Conservation (phyloP, 2,797 vertebrate species). For the Pteronotus mesoamericanus region DNA sequence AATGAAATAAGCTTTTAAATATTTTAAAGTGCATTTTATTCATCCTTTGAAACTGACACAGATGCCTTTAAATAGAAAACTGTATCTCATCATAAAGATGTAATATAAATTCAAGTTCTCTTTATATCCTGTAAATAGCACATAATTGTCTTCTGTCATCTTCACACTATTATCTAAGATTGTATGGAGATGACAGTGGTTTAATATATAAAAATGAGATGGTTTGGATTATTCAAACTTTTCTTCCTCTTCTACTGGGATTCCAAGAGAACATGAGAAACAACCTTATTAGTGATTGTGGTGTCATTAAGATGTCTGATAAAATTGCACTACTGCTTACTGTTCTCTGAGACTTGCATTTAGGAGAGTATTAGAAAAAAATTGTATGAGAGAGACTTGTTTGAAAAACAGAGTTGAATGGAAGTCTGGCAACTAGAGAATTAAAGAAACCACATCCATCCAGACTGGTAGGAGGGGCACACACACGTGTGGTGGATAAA, state of each 20-base stretch:
- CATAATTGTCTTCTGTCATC: not conserved
- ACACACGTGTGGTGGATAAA: no score
- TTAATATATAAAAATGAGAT: not conserved
- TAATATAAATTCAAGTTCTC: slow-evolving; percentile 1
- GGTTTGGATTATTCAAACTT: not conserved
- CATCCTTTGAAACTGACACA: not conserved
- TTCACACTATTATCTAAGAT: not conserved
- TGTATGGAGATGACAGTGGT: not conserved
- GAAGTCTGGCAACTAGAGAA: no score
- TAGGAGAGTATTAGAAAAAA: not conserved
- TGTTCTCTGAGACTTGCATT: not conserved
- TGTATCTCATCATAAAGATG: not conserved
- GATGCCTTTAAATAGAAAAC: not conserved
- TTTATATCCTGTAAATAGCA: not conserved
- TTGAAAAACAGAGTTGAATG: not conserved
- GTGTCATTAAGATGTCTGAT: not conserved
- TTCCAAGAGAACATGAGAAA: not conserved
- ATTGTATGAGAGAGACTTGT: not conserved
- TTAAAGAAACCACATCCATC: no score
- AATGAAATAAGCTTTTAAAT: slow-evolving; percentile 22
- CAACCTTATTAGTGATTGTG: not conserved
- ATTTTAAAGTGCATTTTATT: slow-evolving; percentile 37
- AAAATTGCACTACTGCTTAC: not conserved
- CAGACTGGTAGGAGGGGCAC: no score
- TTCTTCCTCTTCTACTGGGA: not conserved